Evolutionary conservation across 2,797 vertebrate species (phyloP), one percentile per base, ranked within the genome.

Genomic region (Picus viridis): DNA sequence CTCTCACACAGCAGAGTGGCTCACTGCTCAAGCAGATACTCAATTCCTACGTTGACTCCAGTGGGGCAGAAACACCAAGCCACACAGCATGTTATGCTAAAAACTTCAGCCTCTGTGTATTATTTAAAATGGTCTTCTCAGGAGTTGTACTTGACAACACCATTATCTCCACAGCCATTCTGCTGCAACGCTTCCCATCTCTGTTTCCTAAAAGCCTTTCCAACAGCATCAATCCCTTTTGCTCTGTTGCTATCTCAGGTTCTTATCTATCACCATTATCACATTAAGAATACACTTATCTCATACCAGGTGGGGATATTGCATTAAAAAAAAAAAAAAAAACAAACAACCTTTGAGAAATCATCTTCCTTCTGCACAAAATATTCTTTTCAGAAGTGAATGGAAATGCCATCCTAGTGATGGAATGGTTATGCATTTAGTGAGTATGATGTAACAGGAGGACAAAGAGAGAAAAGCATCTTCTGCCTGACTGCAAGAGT

Each of bases 141-240:
- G 79, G 79, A 34, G 69, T 23, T 65, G 47, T 71, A 65, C 79
- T 83, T 89, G 82, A 93, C 49, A 90, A 6, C 92, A 72, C 61
- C 4, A 7, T 43, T 73, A 87, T 51, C 57, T 69, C 84, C 71
- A 69, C 88, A 89, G 45, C 16, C 24, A 8, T 75, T 67, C 88
- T 83, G 70, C 43, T 61, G 77, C 69, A 82, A 9, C 62, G 36
- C 74, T 93, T 92, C 61, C 74, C 70, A 73, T 58, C 65, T 87
- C 63, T 57, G 36, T 43, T 83, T 88, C 76, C 86, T 88, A 92
- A 93, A 83, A 88, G 79, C 70, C 26, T 70, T 90, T 91, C 88
- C 76, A 84, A 47, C 15, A 22, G 27, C 64, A 78, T 90, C 75
- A 93, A 68, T 77, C 53, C 39, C 29, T 89, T 89, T 56, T 67